These are phyloP conservation scores for Catostomus latipinnis DNA, from an alignment of 2,797 vertebrate genomes.

Conservation along the genomic window DNA sequence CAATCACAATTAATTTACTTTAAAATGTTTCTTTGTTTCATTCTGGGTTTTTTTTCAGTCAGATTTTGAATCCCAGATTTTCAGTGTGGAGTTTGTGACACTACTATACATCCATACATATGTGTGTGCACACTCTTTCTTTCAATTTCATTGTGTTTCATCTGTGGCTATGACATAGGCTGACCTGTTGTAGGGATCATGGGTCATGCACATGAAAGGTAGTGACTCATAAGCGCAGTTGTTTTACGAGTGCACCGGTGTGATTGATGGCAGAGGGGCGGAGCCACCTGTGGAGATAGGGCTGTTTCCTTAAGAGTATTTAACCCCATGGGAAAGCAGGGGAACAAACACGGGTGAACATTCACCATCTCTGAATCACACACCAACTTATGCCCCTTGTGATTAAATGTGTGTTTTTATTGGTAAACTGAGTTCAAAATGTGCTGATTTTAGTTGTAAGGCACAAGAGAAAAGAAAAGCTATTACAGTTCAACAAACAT, in stretches of 20 bases:
- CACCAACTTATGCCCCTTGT: neutral
- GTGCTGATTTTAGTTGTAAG: neutral
- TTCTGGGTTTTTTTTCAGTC: too few relatives aligned
- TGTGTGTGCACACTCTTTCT: conserved; percentile 26
- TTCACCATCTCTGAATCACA: conserved; percentile 4
- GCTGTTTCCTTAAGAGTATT: conserved; percentile 48
- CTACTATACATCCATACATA: neutral
- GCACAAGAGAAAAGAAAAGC: neutral
- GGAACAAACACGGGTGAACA: conserved; percentile 71
- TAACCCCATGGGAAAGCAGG: conserved; percentile 62
- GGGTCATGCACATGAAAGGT: conserved; percentile 77
- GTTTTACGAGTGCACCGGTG: conserved; percentile 75
- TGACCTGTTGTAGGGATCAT: conserved; percentile 68
- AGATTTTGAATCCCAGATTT: too few relatives aligned
- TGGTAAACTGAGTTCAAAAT: neutral
- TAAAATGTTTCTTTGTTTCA: too few relatives aligned
- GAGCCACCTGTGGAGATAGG: conserved; percentile 69
- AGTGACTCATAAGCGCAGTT: conserved; percentile 67
- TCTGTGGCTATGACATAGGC: conserved; percentile 57
- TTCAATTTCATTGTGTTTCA: conserved; percentile 37
- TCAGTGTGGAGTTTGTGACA: too few relatives aligned
- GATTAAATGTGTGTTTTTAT: neutral
- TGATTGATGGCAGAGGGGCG: conserved; percentile 77
- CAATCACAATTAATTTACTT: too few relatives aligned
- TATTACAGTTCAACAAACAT: neutral